Conservation (phyloP, 2,888 invertebrate species). For the Limnephilus marmoratus region DNA sequence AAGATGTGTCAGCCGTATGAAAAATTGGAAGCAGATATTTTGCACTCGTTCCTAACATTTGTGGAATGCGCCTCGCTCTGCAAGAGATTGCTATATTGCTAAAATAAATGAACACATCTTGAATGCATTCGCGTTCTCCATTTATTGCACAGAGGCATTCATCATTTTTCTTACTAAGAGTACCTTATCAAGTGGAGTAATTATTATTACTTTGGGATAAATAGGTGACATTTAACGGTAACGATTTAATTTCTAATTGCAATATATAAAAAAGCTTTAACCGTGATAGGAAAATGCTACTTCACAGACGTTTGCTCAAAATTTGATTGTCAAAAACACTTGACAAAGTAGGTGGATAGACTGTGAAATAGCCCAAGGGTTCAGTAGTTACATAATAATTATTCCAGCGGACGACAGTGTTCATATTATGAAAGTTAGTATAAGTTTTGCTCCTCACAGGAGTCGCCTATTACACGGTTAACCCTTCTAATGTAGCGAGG, state of each 20-base stretch:
- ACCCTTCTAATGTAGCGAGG: not conserved
- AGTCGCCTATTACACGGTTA: not conserved
- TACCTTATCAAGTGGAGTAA: not conserved
- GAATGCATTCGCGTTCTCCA: not conserved
- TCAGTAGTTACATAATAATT: not conserved
- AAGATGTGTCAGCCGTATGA: constrained; percentile 32
- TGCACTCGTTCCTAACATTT: constrained; percentile 45
- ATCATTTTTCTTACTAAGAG: not conserved
- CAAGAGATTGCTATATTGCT: not conserved
- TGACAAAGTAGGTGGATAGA: not conserved
- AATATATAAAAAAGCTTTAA: no score
- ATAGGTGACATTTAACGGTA: not conserved
- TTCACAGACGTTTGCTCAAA: not conserved
- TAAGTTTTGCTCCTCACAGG: not conserved
- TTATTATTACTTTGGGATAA: not conserved
- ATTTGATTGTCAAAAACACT: not conserved
- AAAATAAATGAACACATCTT: not conserved
- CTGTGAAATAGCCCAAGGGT: not conserved
- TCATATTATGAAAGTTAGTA: not conserved
- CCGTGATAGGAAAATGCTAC: not conserved
- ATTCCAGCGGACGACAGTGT: not conserved
- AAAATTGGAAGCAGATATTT: constrained; percentile 44
- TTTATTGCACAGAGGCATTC: not conserved
- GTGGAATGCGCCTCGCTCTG: constrained; percentile 7
- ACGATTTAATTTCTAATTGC: not conserved